A percentile compares a stretch with the other conserved stretches of the same genome.
Conservation (phyloP, 2,113 vertebrate genomes). For the Brachypteracias leptosomus region DNA sequence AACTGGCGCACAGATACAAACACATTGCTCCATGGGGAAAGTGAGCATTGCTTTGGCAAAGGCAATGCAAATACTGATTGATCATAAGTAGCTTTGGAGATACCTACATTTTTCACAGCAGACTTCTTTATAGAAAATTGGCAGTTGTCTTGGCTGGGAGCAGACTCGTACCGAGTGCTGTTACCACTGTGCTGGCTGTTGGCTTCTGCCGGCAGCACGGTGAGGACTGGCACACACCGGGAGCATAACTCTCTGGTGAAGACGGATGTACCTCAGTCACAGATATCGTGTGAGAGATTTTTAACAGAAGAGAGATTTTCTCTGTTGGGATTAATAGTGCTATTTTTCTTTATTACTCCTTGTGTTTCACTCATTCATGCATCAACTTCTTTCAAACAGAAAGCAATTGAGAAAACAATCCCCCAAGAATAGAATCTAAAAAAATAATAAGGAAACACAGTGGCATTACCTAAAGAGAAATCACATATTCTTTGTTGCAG, state of each 20-base stretch:
- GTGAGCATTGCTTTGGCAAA: background rate
- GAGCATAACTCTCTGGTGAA: background rate
- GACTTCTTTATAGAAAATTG: background rate
- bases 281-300: background rate
- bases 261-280: background rate
- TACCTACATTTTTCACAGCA: background rate
- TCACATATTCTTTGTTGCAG: background rate
- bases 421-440: background rate
- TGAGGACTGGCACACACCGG: background rate
- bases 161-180: background rate
- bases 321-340: conserved; percentile 34
- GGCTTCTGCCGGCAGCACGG: background rate
- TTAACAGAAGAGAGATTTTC: conserved; percentile 37
- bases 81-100: background rate
- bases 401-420: conserved; percentile 14
- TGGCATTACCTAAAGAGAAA: conserved; percentile 2
- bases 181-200: background rate
- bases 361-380: conserved; percentile 10
- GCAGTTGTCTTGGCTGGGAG: background rate
- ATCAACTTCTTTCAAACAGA: conserved; percentile 35
- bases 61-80: background rate
- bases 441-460: background rate
- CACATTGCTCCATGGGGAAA: background rate
- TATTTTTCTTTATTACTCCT: conserved; percentile 50
- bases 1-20: rapidly evolving